Evolutionary conservation across 2,888 invertebrate genomes (phyloP).

Genomic region (Lottia gigantea): DNA sequence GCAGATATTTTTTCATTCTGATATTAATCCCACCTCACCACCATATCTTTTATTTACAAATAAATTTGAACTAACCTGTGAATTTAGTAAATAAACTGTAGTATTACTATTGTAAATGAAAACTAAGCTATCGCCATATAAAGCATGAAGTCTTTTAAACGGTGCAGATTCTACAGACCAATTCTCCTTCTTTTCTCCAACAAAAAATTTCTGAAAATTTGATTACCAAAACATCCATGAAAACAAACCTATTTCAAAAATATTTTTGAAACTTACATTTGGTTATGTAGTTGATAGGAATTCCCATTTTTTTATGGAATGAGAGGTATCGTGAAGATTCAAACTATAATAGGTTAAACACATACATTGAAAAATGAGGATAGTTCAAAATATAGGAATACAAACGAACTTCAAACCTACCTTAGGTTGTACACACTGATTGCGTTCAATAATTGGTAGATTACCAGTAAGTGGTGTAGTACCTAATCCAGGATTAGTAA

Average conservation of each 20-base stretch:
- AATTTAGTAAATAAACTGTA: conserved; percentile 26
- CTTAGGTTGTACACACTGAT: neutral
- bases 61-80: conserved; percentile 19
- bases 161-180: conserved; percentile 31
- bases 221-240: too few relatives aligned
- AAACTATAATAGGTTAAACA: too few relatives aligned
- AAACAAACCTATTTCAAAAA: too few relatives aligned
- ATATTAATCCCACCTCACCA: too few relatives aligned
- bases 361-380: too few relatives aligned
- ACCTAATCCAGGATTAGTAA: neutral
- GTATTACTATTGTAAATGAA: conserved; percentile 27
- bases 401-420: neutral
- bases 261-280: too few relatives aligned
- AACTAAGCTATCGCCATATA: conserved; percentile 27
- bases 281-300: too few relatives aligned
- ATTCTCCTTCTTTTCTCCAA: conserved; percentile 27
- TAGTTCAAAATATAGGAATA: too few relatives aligned
- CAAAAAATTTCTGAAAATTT: conserved; percentile 23
- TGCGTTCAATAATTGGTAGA: neutral
- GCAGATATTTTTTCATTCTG: too few relatives aligned
- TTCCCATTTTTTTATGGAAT: too few relatives aligned
- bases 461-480: neutral
- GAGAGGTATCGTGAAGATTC: too few relatives aligned
- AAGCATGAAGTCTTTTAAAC: conserved; percentile 24
- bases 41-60: too few relatives aligned